These are phyloP conservation scores for Pipistrellus nathusii DNA, from an alignment of 2,797 vertebrate genomes.

Conservation along the genomic window DNA sequence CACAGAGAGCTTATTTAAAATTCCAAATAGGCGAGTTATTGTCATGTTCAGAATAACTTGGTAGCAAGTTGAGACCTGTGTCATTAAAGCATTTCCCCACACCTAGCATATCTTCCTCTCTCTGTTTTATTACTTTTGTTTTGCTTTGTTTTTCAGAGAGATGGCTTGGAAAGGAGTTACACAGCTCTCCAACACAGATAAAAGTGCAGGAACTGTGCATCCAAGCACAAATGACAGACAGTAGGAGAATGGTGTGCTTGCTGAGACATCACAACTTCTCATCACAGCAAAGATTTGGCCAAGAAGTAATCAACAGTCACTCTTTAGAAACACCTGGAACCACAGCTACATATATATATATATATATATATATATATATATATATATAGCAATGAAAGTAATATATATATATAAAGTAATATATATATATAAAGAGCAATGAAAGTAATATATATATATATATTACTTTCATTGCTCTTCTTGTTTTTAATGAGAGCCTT, in stretches of 20 bases:
- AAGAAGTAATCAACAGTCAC: background rate
- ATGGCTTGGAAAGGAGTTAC: background rate
- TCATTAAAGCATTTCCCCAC: background rate
- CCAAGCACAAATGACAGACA: background rate
- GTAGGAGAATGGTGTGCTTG: background rate
- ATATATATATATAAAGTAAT: too few relatives aligned
- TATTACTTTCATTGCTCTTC: background rate
- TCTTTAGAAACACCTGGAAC: background rate
- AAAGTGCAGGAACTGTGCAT: background rate
- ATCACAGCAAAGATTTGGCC: background rate
- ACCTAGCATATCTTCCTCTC: background rate
- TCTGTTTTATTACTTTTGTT: background rate
- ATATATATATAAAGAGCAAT: too few relatives aligned
- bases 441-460: too few relatives aligned
- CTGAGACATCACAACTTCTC: background rate
- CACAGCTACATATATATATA: background rate
- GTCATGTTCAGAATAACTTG: background rate
- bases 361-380: accelerated
- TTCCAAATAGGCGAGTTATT: background rate
- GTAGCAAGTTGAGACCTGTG: background rate
- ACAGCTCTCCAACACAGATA: background rate
- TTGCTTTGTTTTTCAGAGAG: background rate
- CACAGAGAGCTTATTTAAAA: background rate
- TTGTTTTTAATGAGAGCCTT: background rate
- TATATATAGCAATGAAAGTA: too few relatives aligned